phyloP scores from a whole-genome alignment of 1,140 invertebrate species.

The Glossosoma conforme region DNA sequence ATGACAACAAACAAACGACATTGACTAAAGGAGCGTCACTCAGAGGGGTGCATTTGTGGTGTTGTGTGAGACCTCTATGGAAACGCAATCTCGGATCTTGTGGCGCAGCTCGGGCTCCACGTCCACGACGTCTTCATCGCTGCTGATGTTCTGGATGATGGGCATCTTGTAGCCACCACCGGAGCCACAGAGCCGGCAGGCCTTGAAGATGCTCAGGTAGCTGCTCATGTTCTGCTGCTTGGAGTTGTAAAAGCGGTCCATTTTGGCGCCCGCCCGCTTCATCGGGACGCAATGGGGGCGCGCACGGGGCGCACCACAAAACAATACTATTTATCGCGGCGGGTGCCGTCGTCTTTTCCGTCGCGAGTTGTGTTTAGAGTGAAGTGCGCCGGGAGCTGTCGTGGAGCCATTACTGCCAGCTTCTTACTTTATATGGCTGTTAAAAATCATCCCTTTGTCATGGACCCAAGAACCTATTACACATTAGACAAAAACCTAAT shows the following conservation, averaged over 20 bases:
- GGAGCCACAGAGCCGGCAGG: slow-evolving; percentile 45
- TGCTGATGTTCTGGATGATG: slow-evolving; percentile 40
- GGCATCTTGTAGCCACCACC: slow-evolving; percentile 50
- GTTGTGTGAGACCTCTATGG: slow-evolving; percentile 49
- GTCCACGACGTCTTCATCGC: slow-evolving; percentile 30
- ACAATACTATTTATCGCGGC: neutral
- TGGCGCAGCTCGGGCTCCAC: slow-evolving; percentile 39
- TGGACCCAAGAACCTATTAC: no score
- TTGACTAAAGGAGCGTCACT: no score
- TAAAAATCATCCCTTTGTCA: no score
- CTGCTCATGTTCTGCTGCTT: slow-evolving; percentile 35
- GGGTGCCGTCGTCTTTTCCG: neutral
- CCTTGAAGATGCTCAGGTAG: slow-evolving; percentile 43
- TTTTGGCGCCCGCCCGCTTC: no score
- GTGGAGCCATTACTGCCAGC: no score
- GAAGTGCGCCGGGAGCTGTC: neutral
- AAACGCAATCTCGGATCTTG: slow-evolving; percentile 46
- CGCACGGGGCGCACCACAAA: no score
- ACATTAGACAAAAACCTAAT: no score
- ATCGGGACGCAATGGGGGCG: no score
- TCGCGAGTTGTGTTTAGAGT: slow-evolving; percentile 7
- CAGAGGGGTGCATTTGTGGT: no score
- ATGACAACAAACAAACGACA: no score
- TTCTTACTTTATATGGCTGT: no score
- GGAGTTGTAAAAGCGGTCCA: slow-evolving; percentile 39